Evolutionary conservation across 2,888 invertebrate genomes (phyloP), one percentile per base, ranked within the genome.

Genomic region (Leptopilina drosophilae): DNA sequence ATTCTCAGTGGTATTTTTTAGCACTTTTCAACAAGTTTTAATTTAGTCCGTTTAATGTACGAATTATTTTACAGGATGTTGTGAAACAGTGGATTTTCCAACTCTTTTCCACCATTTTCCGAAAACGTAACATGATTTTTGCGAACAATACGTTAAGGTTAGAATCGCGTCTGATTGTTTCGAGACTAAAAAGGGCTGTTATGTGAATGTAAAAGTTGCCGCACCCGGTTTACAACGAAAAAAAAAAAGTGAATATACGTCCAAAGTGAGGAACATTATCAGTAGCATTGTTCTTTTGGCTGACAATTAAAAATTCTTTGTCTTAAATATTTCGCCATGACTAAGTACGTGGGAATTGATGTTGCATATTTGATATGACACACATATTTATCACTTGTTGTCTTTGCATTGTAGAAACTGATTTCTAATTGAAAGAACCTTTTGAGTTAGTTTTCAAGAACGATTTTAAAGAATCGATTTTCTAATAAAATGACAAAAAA

Each of bases 241-340:
- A 82, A 79, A 82, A 82, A 82, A 79, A 82, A 78, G 65, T 79
- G 56, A 56, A 33, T 56, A 73, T 53, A 59, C 62, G 53, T 73
- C 56, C 26, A 73, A 20, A 33, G 73, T 73, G 56, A 56, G 56
- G 33, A 56, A 56, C 56, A 33, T 82, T 84, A 85, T 81, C 84
- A 81, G 81, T 78, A 78, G 78, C 82, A 84, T 86, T 86, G 86
- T 86, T 83, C 76, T 82, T 20, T 77, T 79, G 81, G 80, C 81
- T 62, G 62, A 62, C 62, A 62, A 62, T 82, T 84, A 77, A 79
- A 20, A 77, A 79, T 78, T 83, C 84, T 86, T 83, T 86, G 84
- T 85, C 11, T 79, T 42, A 73, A 77, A 78, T 76, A 81, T 49
- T 76, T 76, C 77, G 75, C 64, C 77, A 79, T 40, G 59, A 49